phyloP scores from a whole-genome alignment of 35 echinoderm and acorn worm species.

The Anneissia japonica region DNA sequence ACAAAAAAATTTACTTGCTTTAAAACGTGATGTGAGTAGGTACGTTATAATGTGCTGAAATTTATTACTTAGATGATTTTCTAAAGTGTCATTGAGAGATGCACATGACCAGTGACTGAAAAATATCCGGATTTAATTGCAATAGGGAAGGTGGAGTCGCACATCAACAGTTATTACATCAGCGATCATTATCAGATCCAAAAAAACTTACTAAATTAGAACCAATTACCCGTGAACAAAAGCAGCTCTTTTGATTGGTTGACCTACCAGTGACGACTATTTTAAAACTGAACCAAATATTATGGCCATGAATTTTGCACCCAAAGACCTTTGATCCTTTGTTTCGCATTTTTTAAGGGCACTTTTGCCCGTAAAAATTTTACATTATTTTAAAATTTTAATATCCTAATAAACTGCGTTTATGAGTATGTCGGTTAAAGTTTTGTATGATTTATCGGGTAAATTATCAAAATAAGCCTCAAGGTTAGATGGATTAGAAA shows the following conservation, averaged over 20 bases:
- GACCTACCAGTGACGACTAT: not conserved
- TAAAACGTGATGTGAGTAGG: no score
- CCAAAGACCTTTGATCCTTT: not conserved
- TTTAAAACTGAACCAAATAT: not conserved
- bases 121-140: no score
- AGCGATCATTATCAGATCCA: no score
- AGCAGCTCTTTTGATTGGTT: no score
- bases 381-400: not conserved
- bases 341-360: not conserved
- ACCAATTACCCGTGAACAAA: not conserved
- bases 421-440: not conserved
- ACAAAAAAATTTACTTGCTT: no score
- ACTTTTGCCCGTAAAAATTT: not conserved
- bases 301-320: not conserved
- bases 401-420: not conserved
- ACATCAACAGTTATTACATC: no score
- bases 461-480: not conserved
- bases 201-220: not conserved
- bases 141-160: no score
- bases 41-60: no score
- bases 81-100: no score
- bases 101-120: no score
- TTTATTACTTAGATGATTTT: no score
- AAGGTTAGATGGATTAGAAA: not conserved
- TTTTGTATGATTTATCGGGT: not conserved